Conservation (phyloP, 2,797 vertebrate species). For the Xyrichtys novacula region DNA sequence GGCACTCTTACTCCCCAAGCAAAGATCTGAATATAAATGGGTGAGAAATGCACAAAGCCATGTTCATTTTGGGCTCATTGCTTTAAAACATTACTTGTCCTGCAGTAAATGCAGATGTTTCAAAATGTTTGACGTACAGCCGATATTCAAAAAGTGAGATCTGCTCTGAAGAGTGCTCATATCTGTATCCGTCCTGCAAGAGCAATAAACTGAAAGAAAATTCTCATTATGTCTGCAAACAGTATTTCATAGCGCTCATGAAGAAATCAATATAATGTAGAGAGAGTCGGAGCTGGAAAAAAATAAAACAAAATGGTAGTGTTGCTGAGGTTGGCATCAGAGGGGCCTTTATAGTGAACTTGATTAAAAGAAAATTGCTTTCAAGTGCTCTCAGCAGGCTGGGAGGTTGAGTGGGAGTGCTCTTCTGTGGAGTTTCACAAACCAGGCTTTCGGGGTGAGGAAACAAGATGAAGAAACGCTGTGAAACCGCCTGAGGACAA, state of each 20-base stretch:
- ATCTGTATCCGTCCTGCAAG: constrained; percentile 54
- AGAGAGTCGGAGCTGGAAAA: constrained; percentile 47
- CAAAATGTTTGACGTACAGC: neutral
- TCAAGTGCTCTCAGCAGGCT: constrained; percentile 82
- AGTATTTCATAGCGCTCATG: constrained; percentile 70
- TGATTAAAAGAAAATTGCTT: constrained; percentile 87
- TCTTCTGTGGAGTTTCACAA: constrained; percentile 70
- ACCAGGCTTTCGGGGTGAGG: constrained; percentile 67
- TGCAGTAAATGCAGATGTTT: neutral
- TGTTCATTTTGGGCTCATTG: neutral
- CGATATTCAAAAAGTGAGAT: constrained; percentile 40
- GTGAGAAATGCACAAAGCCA: neutral
- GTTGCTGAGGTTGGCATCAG: constrained; percentile 77
- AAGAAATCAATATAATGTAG: constrained; percentile 77
- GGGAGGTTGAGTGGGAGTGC: constrained; percentile 78
- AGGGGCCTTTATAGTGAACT: constrained; percentile 82
- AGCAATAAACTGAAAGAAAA: constrained; percentile 67
- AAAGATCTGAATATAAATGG: neutral
- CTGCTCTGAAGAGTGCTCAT: constrained; percentile 3
- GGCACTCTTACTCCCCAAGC: neutral
- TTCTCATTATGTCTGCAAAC: constrained; percentile 71
- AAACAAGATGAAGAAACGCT: constrained; percentile 80
- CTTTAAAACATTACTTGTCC: no score
- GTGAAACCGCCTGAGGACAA: constrained; percentile 76
- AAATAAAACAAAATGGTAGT: constrained; percentile 59